These are phyloP conservation scores for Bostrychus sinensis DNA, from an alignment of 2,113 vertebrate species.

Conservation along the genomic window DNA sequence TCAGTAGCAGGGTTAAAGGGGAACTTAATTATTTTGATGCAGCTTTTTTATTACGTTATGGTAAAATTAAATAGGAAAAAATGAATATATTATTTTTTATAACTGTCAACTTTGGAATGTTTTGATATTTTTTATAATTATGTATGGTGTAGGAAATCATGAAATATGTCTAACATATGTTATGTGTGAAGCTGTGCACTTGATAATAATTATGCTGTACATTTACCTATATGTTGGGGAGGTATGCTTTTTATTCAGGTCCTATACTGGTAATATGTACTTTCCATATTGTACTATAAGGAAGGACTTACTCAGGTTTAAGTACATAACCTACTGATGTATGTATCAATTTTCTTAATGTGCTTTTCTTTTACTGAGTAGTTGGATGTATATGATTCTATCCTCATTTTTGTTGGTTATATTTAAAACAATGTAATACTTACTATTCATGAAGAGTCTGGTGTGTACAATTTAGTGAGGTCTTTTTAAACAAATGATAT, in stretches of 20 bases:
- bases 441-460: background rate
- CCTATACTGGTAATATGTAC: background rate
- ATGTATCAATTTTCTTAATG: background rate
- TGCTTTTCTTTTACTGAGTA: background rate
- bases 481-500: too few relatives aligned
- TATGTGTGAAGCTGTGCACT: background rate
- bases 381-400: background rate
- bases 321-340: background rate
- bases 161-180: too few relatives aligned
- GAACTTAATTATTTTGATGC: too few relatives aligned
- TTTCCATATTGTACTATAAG: background rate
- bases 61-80: too few relatives aligned
- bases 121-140: too few relatives aligned
- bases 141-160: too few relatives aligned
- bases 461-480: background rate
- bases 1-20: too few relatives aligned
- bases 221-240: background rate
- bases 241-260: background rate
- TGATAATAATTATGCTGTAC: background rate
- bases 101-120: too few relatives aligned
- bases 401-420: background rate
- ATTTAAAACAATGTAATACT: background rate
- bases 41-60: too few relatives aligned
- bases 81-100: too few relatives aligned
- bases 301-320: slow-evolving; percentile 5